Evolutionary conservation across 2,113 vertebrate species (phyloP).

Genomic region (Corythornis vintsioides): DNA sequence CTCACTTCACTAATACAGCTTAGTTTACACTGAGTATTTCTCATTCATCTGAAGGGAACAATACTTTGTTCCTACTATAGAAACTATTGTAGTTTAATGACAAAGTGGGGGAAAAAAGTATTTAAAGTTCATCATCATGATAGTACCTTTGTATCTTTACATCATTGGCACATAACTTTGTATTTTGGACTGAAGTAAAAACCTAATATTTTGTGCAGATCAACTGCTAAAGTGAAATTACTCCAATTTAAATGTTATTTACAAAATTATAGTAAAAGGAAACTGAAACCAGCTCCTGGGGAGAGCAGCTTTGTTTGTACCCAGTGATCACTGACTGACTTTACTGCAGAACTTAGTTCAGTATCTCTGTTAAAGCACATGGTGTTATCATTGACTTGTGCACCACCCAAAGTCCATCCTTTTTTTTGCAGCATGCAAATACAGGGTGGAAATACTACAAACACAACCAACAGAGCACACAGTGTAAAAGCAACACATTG

Average conservation of each 20-base stretch:
- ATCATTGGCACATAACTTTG: not conserved
- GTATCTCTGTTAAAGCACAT: not conserved
- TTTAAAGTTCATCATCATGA: not conserved
- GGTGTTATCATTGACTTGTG: not conserved
- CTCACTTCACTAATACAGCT: not conserved
- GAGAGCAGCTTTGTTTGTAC: not conserved
- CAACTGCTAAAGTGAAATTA: not conserved
- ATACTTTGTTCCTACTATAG: too few species aligned
- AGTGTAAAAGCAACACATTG: not conserved
- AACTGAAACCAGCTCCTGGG: not conserved
- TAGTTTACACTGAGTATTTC: not conserved
- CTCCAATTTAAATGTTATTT: not conserved
- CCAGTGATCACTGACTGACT: not conserved
- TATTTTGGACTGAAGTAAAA: not conserved
- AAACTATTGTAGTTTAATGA: too few species aligned
- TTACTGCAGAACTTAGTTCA: not conserved
- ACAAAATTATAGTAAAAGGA: not conserved
- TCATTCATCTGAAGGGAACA: too few species aligned
- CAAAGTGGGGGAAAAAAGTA: accelerated
- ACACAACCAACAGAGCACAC: not conserved
- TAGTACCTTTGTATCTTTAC: not conserved
- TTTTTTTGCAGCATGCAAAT: not conserved
- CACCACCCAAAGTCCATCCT: not conserved
- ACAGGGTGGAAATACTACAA: not conserved
- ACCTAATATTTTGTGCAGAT: not conserved